Percentiles rank a stretch among this genome's conserved stretches.
Conservation (phyloP, 2,113 vertebrate genomes). For the Micromys minutus region DNA sequence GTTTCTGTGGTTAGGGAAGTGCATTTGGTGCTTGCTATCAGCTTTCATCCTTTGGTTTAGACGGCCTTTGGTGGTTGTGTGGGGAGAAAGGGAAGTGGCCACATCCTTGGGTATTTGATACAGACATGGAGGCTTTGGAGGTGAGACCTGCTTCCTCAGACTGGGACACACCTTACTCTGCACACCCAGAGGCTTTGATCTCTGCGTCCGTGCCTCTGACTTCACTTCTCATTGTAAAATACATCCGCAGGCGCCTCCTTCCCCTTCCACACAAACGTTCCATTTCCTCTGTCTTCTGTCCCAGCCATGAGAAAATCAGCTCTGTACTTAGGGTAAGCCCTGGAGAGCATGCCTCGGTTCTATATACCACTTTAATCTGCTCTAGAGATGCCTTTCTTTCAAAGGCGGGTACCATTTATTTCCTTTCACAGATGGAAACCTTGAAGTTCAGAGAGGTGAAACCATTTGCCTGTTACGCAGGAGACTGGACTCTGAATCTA, state of each 20-base stretch:
- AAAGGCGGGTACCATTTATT: neutral
- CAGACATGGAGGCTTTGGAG: neutral
- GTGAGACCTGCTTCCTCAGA: neutral
- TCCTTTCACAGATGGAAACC: neutral
- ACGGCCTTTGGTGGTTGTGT: too few species aligned
- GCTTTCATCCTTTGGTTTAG: neutral
- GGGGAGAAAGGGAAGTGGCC: too few species aligned
- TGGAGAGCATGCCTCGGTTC: neutral
- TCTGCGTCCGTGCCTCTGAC: neutral
- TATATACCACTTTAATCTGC: neutral
- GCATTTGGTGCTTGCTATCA: neutral
- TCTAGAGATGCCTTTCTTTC: neutral
- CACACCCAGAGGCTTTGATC: neutral
- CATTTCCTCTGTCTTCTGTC: conserved; percentile 34
- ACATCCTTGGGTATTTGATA: accelerated
- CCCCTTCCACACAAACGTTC: neutral
- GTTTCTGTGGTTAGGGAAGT: neutral
- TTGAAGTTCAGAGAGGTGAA: neutral
- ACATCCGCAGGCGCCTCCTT: neutral
- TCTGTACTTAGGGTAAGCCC: neutral
- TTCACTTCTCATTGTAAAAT: neutral
- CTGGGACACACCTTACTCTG: neutral
- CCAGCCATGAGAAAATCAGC: neutral
- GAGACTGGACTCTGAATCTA: neutral
- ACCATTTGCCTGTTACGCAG: neutral